Evolutionary conservation across 1,140 invertebrate species (phyloP).

Genomic region (Hylaeus volcanicus): DNA sequence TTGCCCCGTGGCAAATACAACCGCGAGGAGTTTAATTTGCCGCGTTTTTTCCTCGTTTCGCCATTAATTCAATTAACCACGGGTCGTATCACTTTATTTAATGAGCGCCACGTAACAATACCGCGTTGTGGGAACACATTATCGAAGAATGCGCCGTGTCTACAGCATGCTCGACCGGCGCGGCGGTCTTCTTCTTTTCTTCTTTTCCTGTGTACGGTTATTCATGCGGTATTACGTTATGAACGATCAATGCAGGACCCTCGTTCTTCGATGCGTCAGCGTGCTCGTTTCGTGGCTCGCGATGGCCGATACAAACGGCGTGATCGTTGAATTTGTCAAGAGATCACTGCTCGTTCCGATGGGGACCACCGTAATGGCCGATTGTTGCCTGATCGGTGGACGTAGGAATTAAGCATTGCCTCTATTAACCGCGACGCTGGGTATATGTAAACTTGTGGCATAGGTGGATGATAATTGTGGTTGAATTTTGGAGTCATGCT

Average conservation of each 20-base stretch:
- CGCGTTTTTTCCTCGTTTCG: not conserved
- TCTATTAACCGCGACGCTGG: not conserved
- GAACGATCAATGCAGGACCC: slow-evolving; percentile 10
- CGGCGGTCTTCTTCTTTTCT: not conserved
- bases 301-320: not conserved
- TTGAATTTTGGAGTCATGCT: too few species aligned
- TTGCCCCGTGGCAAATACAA: too few species aligned
- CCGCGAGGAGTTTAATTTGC: too few species aligned
- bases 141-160: slow-evolving; percentile 6
- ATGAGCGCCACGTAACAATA: not conserved
- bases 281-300: not conserved
- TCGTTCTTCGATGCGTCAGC: slow-evolving; percentile 7
- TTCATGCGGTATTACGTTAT: slow-evolving; percentile 19
- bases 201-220: slow-evolving; percentile 8
- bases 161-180: not conserved
- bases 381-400: not conserved
- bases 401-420: not conserved
- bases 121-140: not conserved
- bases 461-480: too few species aligned
- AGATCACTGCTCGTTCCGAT: not conserved
- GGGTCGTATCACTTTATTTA: not conserved
- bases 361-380: not conserved
- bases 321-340: slow-evolving; percentile 16
- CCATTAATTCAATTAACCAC: not conserved
- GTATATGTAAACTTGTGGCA: too few species aligned